Evolutionary conservation across 2,888 invertebrate species (phyloP).

Genomic region (Yponomeuta sedellus): DNA sequence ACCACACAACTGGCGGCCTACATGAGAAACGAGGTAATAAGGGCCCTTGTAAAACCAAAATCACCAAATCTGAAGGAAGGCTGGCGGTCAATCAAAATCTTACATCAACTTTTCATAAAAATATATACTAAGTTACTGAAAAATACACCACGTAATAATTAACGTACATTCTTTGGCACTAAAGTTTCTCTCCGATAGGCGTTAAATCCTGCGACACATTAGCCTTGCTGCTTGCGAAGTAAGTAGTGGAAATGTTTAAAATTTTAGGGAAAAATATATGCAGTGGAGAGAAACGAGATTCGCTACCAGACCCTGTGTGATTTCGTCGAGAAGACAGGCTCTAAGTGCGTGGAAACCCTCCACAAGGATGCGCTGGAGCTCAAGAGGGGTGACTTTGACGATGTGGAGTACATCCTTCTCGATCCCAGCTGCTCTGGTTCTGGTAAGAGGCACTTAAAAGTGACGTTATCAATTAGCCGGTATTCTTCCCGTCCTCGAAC

Average conservation of each 20-base stretch:
- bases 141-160: too few relatives aligned
- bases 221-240: too few relatives aligned
- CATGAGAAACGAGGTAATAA: conserved; percentile 82
- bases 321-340: conserved; percentile 79
- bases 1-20: conserved; percentile 92
- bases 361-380: conserved; percentile 85
- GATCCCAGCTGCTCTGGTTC: conserved; percentile 98
- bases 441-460: conserved; percentile 77
- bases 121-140: too few relatives aligned
- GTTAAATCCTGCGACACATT: too few relatives aligned
- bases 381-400: conserved; percentile 74
- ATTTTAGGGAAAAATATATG: conserved; percentile 82
- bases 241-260: not conserved
- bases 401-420: conserved; percentile 93
- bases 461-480: too few relatives aligned
- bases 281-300: conserved; percentile 84
- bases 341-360: conserved; percentile 80
- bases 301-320: conserved; percentile 81
- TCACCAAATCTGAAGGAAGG: too few relatives aligned
- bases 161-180: too few relatives aligned
- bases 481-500: too few relatives aligned
- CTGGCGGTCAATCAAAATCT: too few relatives aligned
- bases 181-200: too few relatives aligned
- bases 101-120: too few relatives aligned
- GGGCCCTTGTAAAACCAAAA: conserved; percentile 28